Base-by-base conservation (phyloP, 2,797 vertebrate genomes). In the Tragopan temminckii region DNA sequence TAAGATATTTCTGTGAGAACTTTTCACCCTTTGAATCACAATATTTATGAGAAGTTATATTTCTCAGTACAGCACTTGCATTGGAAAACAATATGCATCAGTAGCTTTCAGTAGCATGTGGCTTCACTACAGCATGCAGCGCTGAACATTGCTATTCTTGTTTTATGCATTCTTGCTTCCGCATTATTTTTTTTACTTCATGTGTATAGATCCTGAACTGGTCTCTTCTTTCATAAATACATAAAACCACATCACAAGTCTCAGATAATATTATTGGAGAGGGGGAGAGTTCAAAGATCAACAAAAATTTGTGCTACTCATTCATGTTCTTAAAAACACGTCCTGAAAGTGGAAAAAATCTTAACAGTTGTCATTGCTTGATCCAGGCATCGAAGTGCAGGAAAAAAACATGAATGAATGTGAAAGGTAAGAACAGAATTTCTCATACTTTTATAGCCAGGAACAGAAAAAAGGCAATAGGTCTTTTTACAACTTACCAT, bases 261-360 rank as follows among this genome's bases (percentile, higher is more conserved):
- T 46, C 72, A 74, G 79, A 78, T 95, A 68, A 50, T 85, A 38
- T 58, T 90, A 82, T 72, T 87, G 64, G 36, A 94, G 84, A 48
- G 31, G n/a, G 20, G 19, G 35, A 91, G 61, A 90, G 78, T 84
- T 86, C 81, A 94, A 93, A 94, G 85, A 93, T 80, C 68, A 80
- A 90, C 68, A 91, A 90, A 85, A 94, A 85, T 81, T 92, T 76
- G 57, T n/a, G 40, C 66, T 78, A 70, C 50, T 40, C 69, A 33
- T 70, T 88, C 43, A 78, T 27, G 67, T 80, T 85, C 90, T 92
- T 79, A 85, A 91, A 93, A 92, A 94, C 69, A 78, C 10, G 18
- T 38, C 55, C 83, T 89, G 72, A 92, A 92, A 95, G 79, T 66
- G 52, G 55, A 50, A 90, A 89, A 50, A 90, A 80, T 57, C 76